Conservation (phyloP, 2,113 vertebrate genomes). For the Aegypius monachus region DNA sequence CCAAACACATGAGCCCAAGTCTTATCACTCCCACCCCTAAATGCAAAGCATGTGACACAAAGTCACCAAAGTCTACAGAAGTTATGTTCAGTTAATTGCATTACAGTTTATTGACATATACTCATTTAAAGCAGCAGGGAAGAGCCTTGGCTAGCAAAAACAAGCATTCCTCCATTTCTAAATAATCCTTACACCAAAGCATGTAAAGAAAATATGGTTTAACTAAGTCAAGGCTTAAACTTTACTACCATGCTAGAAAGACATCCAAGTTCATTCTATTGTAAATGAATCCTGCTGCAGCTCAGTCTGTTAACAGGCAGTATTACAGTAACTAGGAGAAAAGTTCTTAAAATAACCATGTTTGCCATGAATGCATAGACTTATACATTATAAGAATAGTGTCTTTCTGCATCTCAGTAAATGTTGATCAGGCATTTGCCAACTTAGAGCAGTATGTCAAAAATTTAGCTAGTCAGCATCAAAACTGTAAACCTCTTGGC, state of each 20-base stretch:
- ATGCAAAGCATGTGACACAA: slow-evolving; percentile 64
- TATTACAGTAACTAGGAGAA: background rate
- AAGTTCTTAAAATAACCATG: slow-evolving; percentile 30
- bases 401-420: background rate
- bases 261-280: background rate
- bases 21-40: slow-evolving; percentile 43
- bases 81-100: slow-evolving; percentile 17
- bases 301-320: slow-evolving; percentile 20
- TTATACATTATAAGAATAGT: background rate
- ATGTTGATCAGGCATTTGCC: background rate
- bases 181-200: background rate
- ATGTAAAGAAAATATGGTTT: slow-evolving; percentile 23
- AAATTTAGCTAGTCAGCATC: background rate
- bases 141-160: background rate
- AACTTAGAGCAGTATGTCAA: background rate
- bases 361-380: background rate
- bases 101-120: slow-evolving; percentile 3
- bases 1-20: background rate
- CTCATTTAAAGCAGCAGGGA: background rate
- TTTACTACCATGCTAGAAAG: background rate
- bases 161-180: background rate
- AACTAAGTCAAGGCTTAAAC: background rate
- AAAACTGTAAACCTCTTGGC: background rate
- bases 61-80: slow-evolving; percentile 3
- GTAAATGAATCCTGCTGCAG: slow-evolving; percentile 13